Percentiles rank a stretch among this genome's conserved stretches.
Evolutionary conservation across 1,140 invertebrate species (phyloP).

Genomic region (Microplitis mediator): DNA sequence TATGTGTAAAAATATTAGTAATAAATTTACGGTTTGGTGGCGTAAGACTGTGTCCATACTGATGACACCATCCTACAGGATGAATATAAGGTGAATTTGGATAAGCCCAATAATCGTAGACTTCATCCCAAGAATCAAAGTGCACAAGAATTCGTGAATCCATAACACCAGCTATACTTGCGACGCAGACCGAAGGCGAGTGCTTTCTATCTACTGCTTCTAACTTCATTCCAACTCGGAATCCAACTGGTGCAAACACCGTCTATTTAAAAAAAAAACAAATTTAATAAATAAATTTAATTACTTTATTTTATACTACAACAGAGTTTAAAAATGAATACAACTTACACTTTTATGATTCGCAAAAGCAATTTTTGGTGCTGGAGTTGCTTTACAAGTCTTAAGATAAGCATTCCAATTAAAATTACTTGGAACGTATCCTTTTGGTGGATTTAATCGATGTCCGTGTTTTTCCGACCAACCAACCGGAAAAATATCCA

Average conservation of each 20-base stretch:
- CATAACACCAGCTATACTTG: slow-evolving; percentile 83
- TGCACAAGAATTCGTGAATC: slow-evolving; percentile 87
- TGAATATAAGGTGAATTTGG: slow-evolving; percentile 90
- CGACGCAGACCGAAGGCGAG: slow-evolving; percentile 84
- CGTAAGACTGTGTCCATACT: slow-evolving; percentile 78
- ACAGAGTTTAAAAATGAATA: background rate
- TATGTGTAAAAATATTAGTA: background rate
- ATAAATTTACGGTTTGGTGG: slow-evolving; percentile 80
- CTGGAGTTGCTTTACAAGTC: slow-evolving; percentile 75
- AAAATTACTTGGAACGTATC: slow-evolving; percentile 71
- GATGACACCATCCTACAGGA: slow-evolving; percentile 90
- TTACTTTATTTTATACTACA: background rate
- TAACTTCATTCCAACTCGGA: slow-evolving; percentile 89
- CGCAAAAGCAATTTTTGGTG: slow-evolving; percentile 78
- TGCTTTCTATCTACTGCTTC: slow-evolving; percentile 95
- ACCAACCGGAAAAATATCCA: slow-evolving; percentile 90
- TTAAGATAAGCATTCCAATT: slow-evolving; percentile 87
- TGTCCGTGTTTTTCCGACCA: slow-evolving; percentile 87
- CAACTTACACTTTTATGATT: slow-evolving; percentile 66
- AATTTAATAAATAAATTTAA: background rate
- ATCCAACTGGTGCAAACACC: slow-evolving; percentile 73
- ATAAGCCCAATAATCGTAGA: slow-evolving; percentile 94
- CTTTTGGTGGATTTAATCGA: slow-evolving; percentile 76
- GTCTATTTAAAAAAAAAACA: slow-evolving; percentile 54
- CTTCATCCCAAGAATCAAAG: slow-evolving; percentile 94